Conservation (phyloP, 2,797 vertebrate genomes). For the Protonibea diacanthus region DNA sequence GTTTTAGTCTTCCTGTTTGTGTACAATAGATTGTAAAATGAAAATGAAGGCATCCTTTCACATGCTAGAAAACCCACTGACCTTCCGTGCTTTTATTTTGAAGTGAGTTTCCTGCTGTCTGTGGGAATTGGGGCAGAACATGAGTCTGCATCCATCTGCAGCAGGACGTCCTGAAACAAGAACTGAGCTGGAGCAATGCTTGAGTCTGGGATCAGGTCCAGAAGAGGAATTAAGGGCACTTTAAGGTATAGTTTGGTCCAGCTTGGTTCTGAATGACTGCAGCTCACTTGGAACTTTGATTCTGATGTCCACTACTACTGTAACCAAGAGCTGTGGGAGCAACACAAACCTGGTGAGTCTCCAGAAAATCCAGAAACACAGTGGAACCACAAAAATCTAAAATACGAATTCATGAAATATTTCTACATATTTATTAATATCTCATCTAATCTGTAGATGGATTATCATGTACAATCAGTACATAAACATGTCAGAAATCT, state of each 20-base stretch:
- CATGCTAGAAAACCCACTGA: slow-evolving; percentile 4
- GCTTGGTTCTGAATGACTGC: slow-evolving; percentile 67
- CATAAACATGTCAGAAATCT: no score
- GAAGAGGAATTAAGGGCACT: slow-evolving; percentile 68
- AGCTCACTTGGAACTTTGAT: slow-evolving; percentile 62
- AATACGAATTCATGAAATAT: background rate
- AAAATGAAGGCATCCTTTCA: background rate
- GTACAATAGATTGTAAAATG: no score
- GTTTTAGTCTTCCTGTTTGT: background rate
- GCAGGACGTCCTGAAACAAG: slow-evolving; percentile 69
- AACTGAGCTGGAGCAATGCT: slow-evolving; percentile 49
- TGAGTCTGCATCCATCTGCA: slow-evolving; percentile 52
- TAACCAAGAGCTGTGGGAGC: slow-evolving; percentile 70
- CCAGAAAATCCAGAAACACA: background rate
- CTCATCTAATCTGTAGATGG: no score
- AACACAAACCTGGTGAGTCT: background rate
- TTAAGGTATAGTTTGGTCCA: slow-evolving; percentile 54
- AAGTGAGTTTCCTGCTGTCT: slow-evolving; percentile 40
- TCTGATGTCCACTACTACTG: slow-evolving; percentile 44
- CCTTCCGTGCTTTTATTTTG: slow-evolving; percentile 37
- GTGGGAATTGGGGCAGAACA: slow-evolving; percentile 70
- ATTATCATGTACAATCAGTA: no score
- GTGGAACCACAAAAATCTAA: background rate
- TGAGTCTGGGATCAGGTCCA: slow-evolving; percentile 68
- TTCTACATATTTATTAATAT: background rate